phyloP scores from a whole-genome alignment of 1,140 invertebrate genomes.

The Drosophila tropicalis region DNA sequence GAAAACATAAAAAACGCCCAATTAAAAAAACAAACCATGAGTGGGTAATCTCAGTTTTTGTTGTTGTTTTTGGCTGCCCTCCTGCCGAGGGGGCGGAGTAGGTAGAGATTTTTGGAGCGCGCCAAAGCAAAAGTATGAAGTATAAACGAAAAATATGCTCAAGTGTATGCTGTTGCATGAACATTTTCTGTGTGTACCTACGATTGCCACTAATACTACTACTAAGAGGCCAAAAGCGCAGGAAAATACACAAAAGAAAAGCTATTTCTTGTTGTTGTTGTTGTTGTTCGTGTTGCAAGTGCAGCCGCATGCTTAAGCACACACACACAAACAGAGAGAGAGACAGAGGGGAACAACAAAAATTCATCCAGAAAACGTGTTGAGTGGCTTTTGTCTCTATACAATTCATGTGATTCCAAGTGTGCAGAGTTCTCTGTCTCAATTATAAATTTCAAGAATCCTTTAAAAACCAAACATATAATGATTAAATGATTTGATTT shows the following conservation, averaged over 20 bases:
- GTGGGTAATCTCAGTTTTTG: slow-evolving; percentile 46
- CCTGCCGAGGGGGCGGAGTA: slow-evolving; percentile 21
- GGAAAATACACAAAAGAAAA: slow-evolving; percentile 59
- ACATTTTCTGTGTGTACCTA: slow-evolving; percentile 27
- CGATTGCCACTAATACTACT: not conserved
- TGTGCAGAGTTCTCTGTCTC: not conserved
- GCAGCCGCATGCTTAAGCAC: slow-evolving; percentile 78
- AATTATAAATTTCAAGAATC: slow-evolving; percentile 11
- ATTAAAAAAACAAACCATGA: slow-evolving; percentile 66
- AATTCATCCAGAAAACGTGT: slow-evolving; percentile 72
- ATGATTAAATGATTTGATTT: slow-evolving; percentile 9
- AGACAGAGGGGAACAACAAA: slow-evolving; percentile 9
- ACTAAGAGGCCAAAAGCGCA: slow-evolving; percentile 33
- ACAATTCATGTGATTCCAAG: slow-evolving; percentile 6
- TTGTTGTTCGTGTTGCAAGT: slow-evolving; percentile 75
- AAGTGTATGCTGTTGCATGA: slow-evolving; percentile 44
- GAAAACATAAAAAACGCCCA: slow-evolving; percentile 67
- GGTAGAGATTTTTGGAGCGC: slow-evolving; percentile 38
- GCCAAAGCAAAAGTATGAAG: slow-evolving; percentile 32
- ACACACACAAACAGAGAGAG: slow-evolving; percentile 37
- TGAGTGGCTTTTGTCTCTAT: slow-evolving; percentile 57
- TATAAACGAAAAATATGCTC: slow-evolving; percentile 58
- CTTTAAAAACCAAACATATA: not conserved
- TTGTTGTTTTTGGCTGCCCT: slow-evolving; percentile 2
- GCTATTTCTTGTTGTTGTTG: slow-evolving; percentile 69